phyloP scores from a whole-genome alignment of 2,113 vertebrate species.

The Propithecus coquereli region DNA sequence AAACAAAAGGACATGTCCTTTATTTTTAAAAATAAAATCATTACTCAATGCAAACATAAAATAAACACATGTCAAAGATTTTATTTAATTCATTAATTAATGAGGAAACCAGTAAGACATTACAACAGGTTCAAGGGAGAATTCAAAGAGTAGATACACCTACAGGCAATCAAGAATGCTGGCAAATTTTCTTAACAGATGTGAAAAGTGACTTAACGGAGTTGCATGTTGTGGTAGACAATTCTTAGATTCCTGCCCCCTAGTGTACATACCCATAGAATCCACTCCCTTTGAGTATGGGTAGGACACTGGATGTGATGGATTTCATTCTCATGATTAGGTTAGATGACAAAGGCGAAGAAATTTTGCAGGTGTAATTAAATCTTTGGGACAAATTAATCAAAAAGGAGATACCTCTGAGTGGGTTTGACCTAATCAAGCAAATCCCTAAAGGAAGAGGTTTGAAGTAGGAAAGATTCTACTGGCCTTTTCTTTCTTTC shows the following conservation, averaged over 20 bases:
- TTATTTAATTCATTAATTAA: background rate
- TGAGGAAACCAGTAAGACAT: background rate
- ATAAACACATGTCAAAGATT: background rate
- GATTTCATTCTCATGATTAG: background rate
- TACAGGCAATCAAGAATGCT: background rate
- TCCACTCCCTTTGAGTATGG: background rate
- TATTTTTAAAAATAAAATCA: conserved; percentile 15
- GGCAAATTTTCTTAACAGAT: background rate
- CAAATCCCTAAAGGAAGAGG: background rate
- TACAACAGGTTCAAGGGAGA: background rate
- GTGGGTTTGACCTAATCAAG: background rate
- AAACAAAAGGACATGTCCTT: no score
- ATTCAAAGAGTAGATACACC: background rate
- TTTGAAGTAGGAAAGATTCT: background rate
- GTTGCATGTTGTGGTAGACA: background rate
- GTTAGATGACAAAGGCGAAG: background rate
- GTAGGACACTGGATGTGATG: background rate
- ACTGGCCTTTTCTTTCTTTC: no score
- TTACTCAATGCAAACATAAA: conserved; percentile 7
- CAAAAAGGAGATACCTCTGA: conserved; percentile 21
- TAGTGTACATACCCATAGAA: no score
- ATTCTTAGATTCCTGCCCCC: background rate
- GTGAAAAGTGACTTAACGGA: background rate
- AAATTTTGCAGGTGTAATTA: conserved; percentile 36
- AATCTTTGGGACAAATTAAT: conserved; percentile 32